Base-by-base conservation (phyloP, 2,797 vertebrate genomes). In the Halcyon smyrnensis region DNA sequence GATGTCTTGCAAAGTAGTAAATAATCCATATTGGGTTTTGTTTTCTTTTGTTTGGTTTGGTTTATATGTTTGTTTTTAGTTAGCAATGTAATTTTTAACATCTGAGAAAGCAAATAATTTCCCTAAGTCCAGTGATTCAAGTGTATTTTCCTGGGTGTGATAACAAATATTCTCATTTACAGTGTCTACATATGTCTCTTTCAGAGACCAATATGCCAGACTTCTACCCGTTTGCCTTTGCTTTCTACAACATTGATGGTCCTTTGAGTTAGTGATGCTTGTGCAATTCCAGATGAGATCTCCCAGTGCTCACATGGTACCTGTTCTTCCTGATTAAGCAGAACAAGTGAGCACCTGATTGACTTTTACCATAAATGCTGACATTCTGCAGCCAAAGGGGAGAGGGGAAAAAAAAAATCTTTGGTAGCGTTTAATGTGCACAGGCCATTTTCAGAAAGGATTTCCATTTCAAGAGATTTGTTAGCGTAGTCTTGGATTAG, bases 351-450 rank as follows among this genome's bases (percentile, higher is more conserved):
- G 96, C 95, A 97, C 95, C 97, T 97, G 97, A 98, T 98, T 94
- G 97, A 98, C 97, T 98, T 98, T 97, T 97, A 85, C 97, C 96
- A 97, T 98, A 98, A 98, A 97, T 97, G 97, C 96, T 98, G 97
- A 98, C 96, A 98, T 97, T 97, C 96, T 95, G 93, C 95, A 97
- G 96, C 96, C 97, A 98, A 97, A 92, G 67, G 69, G 88, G 83
- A 93, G 45, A 15, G 12, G 4, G 13, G 43, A 17, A 1, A 7
- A 12, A 1, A 2, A 4, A 1, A 5, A 25, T 51, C 67, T 95
- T 94, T 91, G 91, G 77, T 59, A 91, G 84, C 84, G 84, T 93
- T 97, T 93, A 96, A 97, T 96, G 94, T 73, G 95, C 82, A 70
- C 59, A 87, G 86, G 45, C 84, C 82, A 80, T 82, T 94, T 96